Percentiles rank a stretch among this genome's conserved stretches.
Evolutionary conservation across 1,140 invertebrate species (phyloP).

Genomic region (Heliconius hermathena): DNA sequence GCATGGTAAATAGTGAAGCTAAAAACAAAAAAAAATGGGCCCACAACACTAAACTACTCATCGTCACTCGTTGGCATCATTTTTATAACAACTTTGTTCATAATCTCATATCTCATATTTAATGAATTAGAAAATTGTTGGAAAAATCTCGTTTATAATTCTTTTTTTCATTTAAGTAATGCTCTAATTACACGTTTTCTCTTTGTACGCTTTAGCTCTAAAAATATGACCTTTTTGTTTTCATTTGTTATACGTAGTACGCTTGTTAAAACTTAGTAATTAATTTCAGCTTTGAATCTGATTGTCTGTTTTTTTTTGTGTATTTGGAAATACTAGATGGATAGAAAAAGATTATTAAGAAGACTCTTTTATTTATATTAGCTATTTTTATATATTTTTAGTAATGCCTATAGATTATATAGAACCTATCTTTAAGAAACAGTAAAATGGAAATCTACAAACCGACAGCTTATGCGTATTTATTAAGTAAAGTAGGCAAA

Average conservation of each 20-base stretch:
- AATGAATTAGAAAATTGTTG: neutral
- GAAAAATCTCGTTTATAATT: neutral
- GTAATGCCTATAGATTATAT: too few species aligned
- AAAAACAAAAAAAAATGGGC: too few species aligned
- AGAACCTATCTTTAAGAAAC: too few species aligned
- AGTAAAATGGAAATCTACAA: neutral
- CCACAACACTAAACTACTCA: neutral
- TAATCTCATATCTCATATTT: neutral
- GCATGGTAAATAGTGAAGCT: too few species aligned
- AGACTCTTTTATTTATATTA: too few species aligned
- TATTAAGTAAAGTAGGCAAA: constrained; percentile 38
- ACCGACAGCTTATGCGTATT: constrained; percentile 27
- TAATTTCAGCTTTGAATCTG: neutral
- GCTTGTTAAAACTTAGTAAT: neutral
- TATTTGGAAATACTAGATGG: too few species aligned
- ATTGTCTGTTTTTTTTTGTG: neutral
- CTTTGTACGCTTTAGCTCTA: neutral
- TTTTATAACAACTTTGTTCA: neutral
- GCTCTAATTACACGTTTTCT: neutral
- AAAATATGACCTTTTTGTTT: neutral
- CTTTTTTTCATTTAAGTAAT: neutral
- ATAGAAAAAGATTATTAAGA: too few species aligned
- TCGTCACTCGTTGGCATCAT: neutral
- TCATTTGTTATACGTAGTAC: neutral
- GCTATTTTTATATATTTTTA: too few species aligned